These are phyloP conservation scores for Mola mola DNA, from an alignment of 2,113 vertebrate species.

Conservation along the genomic window DNA sequence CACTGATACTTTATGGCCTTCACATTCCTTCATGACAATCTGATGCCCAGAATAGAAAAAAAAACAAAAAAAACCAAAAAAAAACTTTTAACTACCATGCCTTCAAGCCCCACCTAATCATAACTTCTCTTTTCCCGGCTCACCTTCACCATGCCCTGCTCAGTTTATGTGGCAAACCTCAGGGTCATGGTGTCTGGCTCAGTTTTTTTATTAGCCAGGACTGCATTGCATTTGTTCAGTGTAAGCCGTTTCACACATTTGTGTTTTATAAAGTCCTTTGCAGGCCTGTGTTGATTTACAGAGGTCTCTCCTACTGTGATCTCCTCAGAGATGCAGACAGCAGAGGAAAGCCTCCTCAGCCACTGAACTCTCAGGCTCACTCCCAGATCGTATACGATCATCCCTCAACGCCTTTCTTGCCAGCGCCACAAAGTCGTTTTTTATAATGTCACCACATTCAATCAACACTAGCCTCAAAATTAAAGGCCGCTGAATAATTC, in stretches of 20 bases:
- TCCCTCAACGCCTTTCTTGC: conserved; percentile 40
- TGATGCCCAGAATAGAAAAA: conserved; percentile 73
- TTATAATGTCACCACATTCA: conserved; percentile 70
- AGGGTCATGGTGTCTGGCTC: conserved; percentile 54
- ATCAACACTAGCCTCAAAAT: conserved; percentile 72
- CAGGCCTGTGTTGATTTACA: conserved; percentile 66
- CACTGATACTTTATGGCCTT: conserved; percentile 73
- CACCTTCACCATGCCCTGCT: conserved; percentile 60
- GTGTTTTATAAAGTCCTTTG: conserved; percentile 73
- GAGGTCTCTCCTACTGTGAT: conserved; percentile 47
- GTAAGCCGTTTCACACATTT: conserved; percentile 76
- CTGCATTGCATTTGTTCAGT: conserved; percentile 54
- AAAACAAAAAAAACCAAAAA: conserved; percentile 19
- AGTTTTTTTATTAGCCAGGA: conserved; percentile 50
- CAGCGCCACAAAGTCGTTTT: conserved; percentile 47
- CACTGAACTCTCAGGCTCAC: conserved; percentile 40
- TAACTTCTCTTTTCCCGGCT: conserved; percentile 44
- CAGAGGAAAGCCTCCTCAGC: conserved; percentile 53
- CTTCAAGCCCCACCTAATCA: conserved; percentile 43
- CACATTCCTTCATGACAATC: conserved; percentile 75
- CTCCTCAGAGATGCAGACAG: conserved; percentile 55
- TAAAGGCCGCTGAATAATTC: conserved; percentile 70
- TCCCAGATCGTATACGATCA: conserved; percentile 49
- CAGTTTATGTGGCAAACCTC: conserved; percentile 66
- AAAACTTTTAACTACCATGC: conserved; percentile 49